A percentile compares a stretch with the other conserved stretches of the same genome.
Conservation (phyloP, 2,888 invertebrate species). For the Alviniconcha strummeri region DNA sequence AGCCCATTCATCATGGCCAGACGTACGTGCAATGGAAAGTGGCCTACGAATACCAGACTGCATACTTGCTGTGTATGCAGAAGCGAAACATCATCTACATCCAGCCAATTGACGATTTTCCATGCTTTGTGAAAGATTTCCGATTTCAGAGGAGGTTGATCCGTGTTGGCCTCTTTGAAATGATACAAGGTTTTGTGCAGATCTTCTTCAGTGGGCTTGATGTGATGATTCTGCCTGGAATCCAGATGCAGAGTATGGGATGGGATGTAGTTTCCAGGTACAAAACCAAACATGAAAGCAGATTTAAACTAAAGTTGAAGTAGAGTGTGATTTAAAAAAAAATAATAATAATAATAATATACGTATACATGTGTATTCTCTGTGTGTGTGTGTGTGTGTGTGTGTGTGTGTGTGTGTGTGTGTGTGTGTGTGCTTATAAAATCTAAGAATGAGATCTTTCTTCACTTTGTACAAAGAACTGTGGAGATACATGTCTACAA, state of each 20-base stretch:
- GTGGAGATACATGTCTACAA: too few relatives aligned
- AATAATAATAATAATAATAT: too few relatives aligned
- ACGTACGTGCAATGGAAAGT: conserved; percentile 65
- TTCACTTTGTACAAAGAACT: too few relatives aligned
- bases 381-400: too few relatives aligned
- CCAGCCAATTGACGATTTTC: conserved; percentile 64
- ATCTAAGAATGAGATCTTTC: too few relatives aligned
- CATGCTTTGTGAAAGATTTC: conserved; percentile 59
- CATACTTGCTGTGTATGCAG: conserved; percentile 48
- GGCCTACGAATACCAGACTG: conserved; percentile 48
- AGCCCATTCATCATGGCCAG: conserved; percentile 54
- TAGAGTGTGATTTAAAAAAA: too few relatives aligned
- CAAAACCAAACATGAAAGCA: neutral
- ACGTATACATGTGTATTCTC: too few relatives aligned
- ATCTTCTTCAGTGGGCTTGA: conserved; percentile 62
- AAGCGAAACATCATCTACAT: conserved; percentile 60
- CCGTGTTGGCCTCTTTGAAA: conserved; percentile 49
- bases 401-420: too few relatives aligned
- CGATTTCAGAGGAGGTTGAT: conserved; percentile 42
- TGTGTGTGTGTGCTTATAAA: too few relatives aligned
- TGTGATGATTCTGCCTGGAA: conserved; percentile 51
- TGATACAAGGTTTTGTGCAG: conserved; percentile 60
- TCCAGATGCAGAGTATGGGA: conserved; percentile 47
- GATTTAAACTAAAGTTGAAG: too few relatives aligned
- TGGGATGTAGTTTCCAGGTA: conserved; percentile 52